These are phyloP conservation scores for Acronicta aceris DNA, from an alignment of 2,888 invertebrate species.

Conservation along the genomic window DNA sequence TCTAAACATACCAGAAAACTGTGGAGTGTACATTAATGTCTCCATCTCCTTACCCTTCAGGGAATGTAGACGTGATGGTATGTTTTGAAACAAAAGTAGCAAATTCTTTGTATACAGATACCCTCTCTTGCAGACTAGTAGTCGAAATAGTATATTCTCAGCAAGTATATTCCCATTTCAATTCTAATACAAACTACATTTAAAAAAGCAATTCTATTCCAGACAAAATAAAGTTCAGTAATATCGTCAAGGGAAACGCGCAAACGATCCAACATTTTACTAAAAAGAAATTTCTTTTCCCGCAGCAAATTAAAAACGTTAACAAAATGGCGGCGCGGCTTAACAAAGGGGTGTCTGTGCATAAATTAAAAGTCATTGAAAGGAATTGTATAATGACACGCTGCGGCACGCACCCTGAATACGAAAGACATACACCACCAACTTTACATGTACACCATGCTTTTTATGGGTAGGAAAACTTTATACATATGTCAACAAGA, in stretches of 20 bases:
- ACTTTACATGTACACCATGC: slow-evolving; percentile 16
- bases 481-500: too few relatives aligned
- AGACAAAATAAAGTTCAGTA: slow-evolving; percentile 22
- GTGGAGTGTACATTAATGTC: too few relatives aligned
- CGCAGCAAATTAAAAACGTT: slow-evolving; percentile 39
- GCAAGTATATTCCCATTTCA: neutral
- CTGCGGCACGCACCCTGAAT: slow-evolving; percentile 38
- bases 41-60: too few relatives aligned
- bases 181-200: neutral
- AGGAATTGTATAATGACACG: slow-evolving; percentile 53
- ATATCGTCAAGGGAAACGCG: slow-evolving; percentile 16
- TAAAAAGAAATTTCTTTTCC: slow-evolving; percentile 35
- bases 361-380: slow-evolving; percentile 57
- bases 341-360: slow-evolving; percentile 52
- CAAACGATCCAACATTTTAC: slow-evolving; percentile 23
- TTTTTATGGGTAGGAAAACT: slow-evolving; percentile 13
- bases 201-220: slow-evolving; percentile 25
- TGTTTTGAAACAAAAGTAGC: too few relatives aligned
- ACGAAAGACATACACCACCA: slow-evolving; percentile 22
- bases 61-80: too few relatives aligned
- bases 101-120: too few relatives aligned
- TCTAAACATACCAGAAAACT: too few relatives aligned
- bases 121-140: too few relatives aligned
- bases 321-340: slow-evolving; percentile 35
- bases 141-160: too few relatives aligned